Percentiles rank a stretch among this genome's conserved stretches.
Evolutionary conservation across 2,888 invertebrate species (phyloP).

Genomic region (Pristionchus entomophagus): DNA sequence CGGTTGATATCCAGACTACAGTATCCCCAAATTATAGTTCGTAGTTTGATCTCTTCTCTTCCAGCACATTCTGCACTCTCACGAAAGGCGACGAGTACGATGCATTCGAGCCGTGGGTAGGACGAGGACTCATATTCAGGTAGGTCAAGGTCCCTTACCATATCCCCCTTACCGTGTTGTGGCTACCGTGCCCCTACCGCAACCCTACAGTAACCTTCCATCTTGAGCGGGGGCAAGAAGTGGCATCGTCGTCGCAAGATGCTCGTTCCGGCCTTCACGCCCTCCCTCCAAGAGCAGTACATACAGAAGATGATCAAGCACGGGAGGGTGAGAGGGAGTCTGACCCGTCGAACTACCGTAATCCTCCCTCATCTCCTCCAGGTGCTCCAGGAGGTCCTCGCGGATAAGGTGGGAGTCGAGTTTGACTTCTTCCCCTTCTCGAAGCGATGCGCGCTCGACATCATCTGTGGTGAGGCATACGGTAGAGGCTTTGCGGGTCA

Average conservation of each 20-base stretch:
- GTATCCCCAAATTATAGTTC: no score
- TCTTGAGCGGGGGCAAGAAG: constrained; percentile 14
- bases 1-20: no score
- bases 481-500: no score
- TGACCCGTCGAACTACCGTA: no score
- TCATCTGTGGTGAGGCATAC: constrained; percentile 51
- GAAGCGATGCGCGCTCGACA: constrained; percentile 78
- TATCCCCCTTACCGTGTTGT: no score
- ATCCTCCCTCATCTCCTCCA: not conserved
- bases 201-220: not conserved
- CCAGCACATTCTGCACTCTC: constrained; percentile 71
- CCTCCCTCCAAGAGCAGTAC: not conserved
- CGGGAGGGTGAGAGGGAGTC: not conserved
- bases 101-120: constrained; percentile 78
- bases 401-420: constrained; percentile 57
- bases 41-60: no score
- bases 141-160: not conserved
- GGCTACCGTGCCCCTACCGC: no score
- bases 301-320: constrained; percentile 29
- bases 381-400: constrained; percentile 71
- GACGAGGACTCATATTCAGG: constrained; percentile 77
- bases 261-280: constrained; percentile 25
- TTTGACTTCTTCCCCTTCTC: constrained; percentile 78
- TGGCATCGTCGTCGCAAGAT: constrained; percentile 40
- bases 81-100: constrained; percentile 76